Evolutionary conservation across 1,140 invertebrate species (phyloP), one percentile per base, ranked within the genome.

Genomic region (Drosophila orena): DNA sequence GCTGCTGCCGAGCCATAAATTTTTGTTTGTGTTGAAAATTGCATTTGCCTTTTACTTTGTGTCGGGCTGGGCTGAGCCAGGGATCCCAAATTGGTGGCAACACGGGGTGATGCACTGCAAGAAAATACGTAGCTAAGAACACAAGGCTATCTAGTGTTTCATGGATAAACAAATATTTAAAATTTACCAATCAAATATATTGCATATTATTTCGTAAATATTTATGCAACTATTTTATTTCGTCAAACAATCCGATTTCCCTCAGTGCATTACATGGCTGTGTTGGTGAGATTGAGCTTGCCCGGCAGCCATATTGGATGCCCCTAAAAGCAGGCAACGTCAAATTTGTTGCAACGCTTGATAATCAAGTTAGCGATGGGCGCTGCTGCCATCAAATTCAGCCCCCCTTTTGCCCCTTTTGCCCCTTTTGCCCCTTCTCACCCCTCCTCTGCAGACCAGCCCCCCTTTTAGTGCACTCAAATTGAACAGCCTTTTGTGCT

Each of bases 11-110:
- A 58, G 69, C 70, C 79, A 89, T 88, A 88, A 88, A 88, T 88
- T 88, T 64, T 81, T 88, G 83, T 88, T 88, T 88, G 84, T 89
- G 83, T 79, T 88, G 79, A 84, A 88, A 88, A 88, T 88, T 88
- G 83, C 83, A 88, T 88, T 88, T 88, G 71, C 76, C 78, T 89
- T 88, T 74, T 69, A 69, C 83, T 88, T 89, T 88, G 83, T 77
- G 75, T 75, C 40, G 71, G 46, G 2, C 30, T 30, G 30, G 59
- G 60, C 59, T 74, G 72, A 73, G 72, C 59, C 71, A 8, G 57
- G 44, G 55, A 61, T 50, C 12, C 27, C 43, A 35, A 77, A 58
- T 43, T 65, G 17, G 50, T 55, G 11, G 22, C 11, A 12, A 15
- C n/a, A 4, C 34, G 22, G 38, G 38, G 12, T 15, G 17, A 11